Evolutionary conservation across 2,797 vertebrate species (phyloP).

Genomic region (Acridotheres tristis): DNA sequence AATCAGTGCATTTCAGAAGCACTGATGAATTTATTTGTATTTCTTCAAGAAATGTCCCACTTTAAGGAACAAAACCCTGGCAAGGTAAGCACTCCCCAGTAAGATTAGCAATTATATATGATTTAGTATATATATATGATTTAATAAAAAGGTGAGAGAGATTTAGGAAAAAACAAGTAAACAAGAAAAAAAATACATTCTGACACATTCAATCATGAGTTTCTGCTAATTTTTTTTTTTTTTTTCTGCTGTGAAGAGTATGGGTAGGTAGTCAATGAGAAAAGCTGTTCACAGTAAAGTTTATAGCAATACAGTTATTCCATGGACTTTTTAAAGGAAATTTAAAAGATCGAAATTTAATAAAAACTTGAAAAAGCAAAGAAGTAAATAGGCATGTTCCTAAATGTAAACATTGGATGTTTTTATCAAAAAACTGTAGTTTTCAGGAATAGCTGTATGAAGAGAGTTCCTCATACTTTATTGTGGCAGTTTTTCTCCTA

Average conservation of each 20-base stretch:
- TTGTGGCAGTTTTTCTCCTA: background rate
- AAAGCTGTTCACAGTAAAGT: background rate
- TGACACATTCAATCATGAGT: background rate
- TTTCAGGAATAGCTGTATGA: background rate
- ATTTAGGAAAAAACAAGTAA: background rate
- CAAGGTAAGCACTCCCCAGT: conserved; percentile 82
- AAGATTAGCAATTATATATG: background rate
- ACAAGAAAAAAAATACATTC: background rate
- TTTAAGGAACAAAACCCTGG: conserved; percentile 97
- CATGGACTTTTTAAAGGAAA: background rate
- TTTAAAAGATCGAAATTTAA: background rate
- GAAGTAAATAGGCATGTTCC: background rate
- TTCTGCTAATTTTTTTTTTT: background rate
- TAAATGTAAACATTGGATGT: background rate
- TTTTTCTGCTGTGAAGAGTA: background rate
- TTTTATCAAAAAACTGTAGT: background rate
- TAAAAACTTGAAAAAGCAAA: background rate
- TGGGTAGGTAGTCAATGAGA: background rate
- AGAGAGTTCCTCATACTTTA: background rate
- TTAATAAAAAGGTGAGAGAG: background rate
- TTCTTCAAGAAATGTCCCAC: conserved; percentile 91
- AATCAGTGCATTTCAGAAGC: conserved; percentile 86
- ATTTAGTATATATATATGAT: background rate
- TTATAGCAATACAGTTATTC: background rate
- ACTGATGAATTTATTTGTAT: conserved; percentile 85